Evolutionary conservation across 2,113 vertebrate genomes (phyloP).

Genomic region (Girardinichthys multiradiatus): DNA sequence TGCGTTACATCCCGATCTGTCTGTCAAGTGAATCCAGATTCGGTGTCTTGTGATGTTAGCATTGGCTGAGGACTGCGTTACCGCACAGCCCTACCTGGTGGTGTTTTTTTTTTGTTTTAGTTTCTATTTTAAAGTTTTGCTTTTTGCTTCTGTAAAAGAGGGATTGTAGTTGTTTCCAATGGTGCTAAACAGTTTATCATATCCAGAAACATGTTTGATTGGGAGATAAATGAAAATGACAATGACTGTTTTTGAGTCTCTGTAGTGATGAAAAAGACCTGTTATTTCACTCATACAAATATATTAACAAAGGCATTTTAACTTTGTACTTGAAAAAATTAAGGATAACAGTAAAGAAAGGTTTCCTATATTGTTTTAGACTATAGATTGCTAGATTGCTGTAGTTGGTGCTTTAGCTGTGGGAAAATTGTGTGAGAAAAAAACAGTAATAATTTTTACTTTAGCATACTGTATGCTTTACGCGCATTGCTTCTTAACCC

Average conservation of each 20-base stretch:
- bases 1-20: constrained; percentile 58
- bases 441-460: constrained; percentile 85
- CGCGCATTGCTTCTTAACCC: constrained; percentile 81
- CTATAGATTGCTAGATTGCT: constrained; percentile 95
- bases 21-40: constrained; percentile 72
- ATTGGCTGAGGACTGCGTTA: constrained; percentile 74
- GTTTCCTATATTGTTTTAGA: constrained; percentile 97
- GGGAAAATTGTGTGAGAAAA: constrained; percentile 89
- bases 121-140: constrained; percentile 30
- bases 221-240: constrained; percentile 87
- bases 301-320: constrained; percentile 96
- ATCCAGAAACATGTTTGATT: constrained; percentile 88
- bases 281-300: constrained; percentile 98
- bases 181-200: constrained; percentile 98
- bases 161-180: constrained; percentile 90
- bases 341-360: constrained; percentile 82
- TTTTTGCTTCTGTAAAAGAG: constrained; percentile 77
- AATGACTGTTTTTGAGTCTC: constrained; percentile 91
- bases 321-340: constrained; percentile 99
- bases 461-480: constrained; percentile 88
- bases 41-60: constrained; percentile 66
- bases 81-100: constrained; percentile 87
- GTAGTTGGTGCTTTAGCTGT: constrained; percentile 96
- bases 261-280: constrained; percentile 90
- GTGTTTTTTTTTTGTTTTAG: constrained; percentile 27